Evolutionary conservation across 2,888 invertebrate genomes (phyloP), one percentile per base, ranked within the genome.

Genomic region (Stratiomys singularior): DNA sequence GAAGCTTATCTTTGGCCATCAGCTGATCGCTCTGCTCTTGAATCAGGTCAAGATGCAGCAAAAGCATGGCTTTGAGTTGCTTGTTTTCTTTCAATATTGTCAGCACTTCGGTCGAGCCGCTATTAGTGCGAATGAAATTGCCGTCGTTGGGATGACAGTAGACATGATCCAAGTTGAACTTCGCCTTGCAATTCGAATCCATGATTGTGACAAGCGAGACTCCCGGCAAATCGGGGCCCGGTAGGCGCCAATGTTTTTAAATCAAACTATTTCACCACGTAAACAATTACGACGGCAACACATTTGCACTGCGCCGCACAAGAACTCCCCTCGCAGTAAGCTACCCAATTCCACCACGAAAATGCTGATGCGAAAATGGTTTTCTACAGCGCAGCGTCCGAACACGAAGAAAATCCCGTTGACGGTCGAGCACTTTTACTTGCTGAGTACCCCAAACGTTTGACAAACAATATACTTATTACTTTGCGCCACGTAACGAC

Each of bases 11-110:
- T 87, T 93, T 94, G 82, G 92, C 92, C 81, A 91, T 89, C 81
- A 96, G 90, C 83, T 93, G 91, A 84, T 96, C 95, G 83, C 94
- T 94, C 87, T 96, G 96, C 87, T 96, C 95, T 86, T 96, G 96
- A 85, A 96, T 95, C 80, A 96, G 88, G 86, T 96, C 96, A 83
- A 96, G 89, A 86, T 97, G 96, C 81, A 94, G 90, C 78, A 95
- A 88, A 81, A 96, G 88, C 84, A 96, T 91, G 81, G 94, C 93
- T 87, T 95, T 95, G 15, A 87, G 81, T 76, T 87, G 85, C 79
- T 87, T 87, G 77, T 86, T 87, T 80, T 87, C 86, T 76, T 86
- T 85, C n/a, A 86, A 81, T 7, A 87, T 78, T 7, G 85, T 82
- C 77, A 86, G 82, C 21, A 86, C 81, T 78, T 87, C 82, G 11